Conservation (phyloP, 1,140 invertebrate genomes). For the Sarcophaga bullata region DNA sequence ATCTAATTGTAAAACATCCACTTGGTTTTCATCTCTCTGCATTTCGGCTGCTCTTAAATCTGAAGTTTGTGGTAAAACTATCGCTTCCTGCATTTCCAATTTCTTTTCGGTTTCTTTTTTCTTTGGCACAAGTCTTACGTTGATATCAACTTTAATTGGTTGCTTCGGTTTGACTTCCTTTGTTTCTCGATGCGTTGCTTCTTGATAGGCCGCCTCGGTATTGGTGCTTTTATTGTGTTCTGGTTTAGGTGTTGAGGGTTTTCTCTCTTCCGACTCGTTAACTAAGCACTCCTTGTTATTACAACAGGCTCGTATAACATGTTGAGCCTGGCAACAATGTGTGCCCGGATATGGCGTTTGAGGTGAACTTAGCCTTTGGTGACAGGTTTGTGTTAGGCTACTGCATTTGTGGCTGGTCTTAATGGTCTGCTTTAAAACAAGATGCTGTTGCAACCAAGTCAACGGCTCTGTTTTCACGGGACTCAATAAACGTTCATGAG, state of each 20-base stretch:
- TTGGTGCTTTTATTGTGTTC: constrained; percentile 41
- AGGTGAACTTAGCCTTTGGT: neutral
- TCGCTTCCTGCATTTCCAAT: neutral
- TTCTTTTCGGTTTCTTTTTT: constrained; percentile 55
- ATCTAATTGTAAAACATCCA: neutral
- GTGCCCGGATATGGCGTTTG: neutral
- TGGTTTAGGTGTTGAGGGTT: neutral
- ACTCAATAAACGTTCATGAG: neutral
- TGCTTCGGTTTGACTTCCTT: constrained; percentile 28
- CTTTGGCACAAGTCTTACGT: constrained; percentile 76
- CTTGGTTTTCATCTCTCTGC: neutral
- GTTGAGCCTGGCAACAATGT: constrained; percentile 24
- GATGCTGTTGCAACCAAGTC: constrained; percentile 65
- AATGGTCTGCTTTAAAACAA: constrained; percentile 62
- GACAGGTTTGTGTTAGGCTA: neutral
- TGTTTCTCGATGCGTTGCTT: neutral
- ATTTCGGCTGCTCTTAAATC: constrained; percentile 48
- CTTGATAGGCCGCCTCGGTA: neutral
- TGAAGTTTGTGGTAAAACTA: constrained; percentile 27
- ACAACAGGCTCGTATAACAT: constrained; percentile 1
- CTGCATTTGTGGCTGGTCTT: constrained; percentile 42
- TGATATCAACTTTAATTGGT: constrained; percentile 80
- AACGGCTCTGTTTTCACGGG: constrained; percentile 58
- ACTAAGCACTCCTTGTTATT: constrained; percentile 19
- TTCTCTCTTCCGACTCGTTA: neutral